Base-by-base conservation (phyloP, 1,140 invertebrate genomes). In the Rhyacophila brunnea region DNA sequence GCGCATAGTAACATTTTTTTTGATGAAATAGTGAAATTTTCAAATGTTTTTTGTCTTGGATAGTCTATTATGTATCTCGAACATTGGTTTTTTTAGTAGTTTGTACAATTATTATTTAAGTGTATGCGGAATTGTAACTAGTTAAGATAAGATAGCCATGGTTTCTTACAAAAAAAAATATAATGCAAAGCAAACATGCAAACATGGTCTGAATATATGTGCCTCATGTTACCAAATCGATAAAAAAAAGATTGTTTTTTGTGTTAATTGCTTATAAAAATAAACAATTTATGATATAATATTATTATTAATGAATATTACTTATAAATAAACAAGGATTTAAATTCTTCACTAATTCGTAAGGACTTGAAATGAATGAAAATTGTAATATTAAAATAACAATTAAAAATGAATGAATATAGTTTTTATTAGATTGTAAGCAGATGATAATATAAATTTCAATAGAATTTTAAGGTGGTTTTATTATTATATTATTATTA, bases 201-300 rank as follows among this genome's bases (percentile, higher is more conserved):
- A 50, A 58, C 55, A 59, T 65, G 63, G 63, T 65, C 63, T 65
- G 63, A 65, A 61, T 42, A 54, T 38, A 61, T 61, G 63, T 65
- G 63, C 63, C 63, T 65, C 63, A 61, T 58, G 63, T 65, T 65
- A 65, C 63, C 63, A 65, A 65, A 61, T 58, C 53, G 45, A 52
- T 58, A 49, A 47, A 54, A 63, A 45, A 58, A 52, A 46, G 13
- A 28, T 28, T 28, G 23, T 28, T 28, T 28, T 28, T 15, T 15
- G 18, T 15, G 4, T 17, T 17, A 15, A 15, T 14, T 11, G 13
- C n/a, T 52, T 52, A 14, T 7, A 34, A 9, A 28, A 28, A 28
- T 28, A 28, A 28, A 28, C 23, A 28, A 28, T 28, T 28, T 28
- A 28, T n/a, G n/a, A n/a, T 28, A 28, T 28, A 28, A 28, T 28